Conservation (phyloP, 2,113 vertebrate genomes). For the Picathartes gymnocephalus region DNA sequence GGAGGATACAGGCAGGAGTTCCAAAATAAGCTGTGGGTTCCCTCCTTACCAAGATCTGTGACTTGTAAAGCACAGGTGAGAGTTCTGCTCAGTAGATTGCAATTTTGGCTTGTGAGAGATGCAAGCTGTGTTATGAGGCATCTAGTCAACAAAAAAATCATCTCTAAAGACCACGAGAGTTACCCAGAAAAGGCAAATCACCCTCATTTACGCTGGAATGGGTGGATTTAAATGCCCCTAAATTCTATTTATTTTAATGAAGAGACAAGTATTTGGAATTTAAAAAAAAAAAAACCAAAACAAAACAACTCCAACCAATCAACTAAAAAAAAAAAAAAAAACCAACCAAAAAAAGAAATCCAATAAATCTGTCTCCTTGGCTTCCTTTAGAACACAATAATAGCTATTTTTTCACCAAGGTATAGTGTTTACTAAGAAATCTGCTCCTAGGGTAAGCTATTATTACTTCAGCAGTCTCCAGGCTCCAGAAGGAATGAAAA, state of each 20-base stretch:
- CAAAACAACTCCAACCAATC: too few relatives aligned
- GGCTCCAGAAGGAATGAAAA: constrained; percentile 31
- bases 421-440: constrained; percentile 22
- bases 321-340: fast-evolving
- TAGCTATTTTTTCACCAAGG: constrained; percentile 18
- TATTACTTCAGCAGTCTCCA: constrained; percentile 42
- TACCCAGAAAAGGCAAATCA: not conserved
- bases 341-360: not conserved
- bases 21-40: not conserved
- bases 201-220: not conserved
- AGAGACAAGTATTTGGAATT: not conserved
- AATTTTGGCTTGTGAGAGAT: not conserved
- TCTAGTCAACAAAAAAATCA: not conserved
- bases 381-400: not conserved
- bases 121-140: not conserved
- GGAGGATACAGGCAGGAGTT: not conserved
- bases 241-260: not conserved
- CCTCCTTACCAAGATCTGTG: not conserved
- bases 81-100: not conserved
- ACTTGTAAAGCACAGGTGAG: not conserved
- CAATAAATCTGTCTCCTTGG: not conserved
- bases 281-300: fast-evolving
- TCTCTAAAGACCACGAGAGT: not conserved
- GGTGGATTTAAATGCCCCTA: not conserved
- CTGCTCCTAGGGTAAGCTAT: constrained; percentile 14